Evolutionary conservation across 1,140 invertebrate genomes (phyloP), one percentile per base, ranked within the genome.

Genomic region (Magallana gigas): DNA sequence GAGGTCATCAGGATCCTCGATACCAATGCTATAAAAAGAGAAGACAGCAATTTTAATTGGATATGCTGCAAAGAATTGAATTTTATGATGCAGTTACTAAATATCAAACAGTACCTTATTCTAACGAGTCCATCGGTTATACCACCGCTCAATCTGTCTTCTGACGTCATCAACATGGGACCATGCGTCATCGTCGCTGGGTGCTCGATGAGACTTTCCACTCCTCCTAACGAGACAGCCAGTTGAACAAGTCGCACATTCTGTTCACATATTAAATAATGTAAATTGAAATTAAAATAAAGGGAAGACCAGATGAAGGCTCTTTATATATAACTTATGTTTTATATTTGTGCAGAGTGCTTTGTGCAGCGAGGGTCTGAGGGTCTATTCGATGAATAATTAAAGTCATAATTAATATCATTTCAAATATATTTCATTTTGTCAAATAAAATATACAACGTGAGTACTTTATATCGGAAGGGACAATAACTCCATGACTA

Each of bases 211-310:
- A 99, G 96, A 93, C 98, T 98, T 93, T 99, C 98, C 91, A 97
- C 98, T 80, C 98, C 98, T 80, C 99, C 99, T 57, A 99, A 95
- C 93, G 98, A 99, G 94, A 99, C 98, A 8, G 98, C 98, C 23
- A 99, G 94, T 1, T 96, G 96, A 91, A 99, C 92, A 14, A 95
- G 83, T 56, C 90, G 88, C 6, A 94, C 8, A 86, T 82, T 91
- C 93, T 94, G 80, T 11, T 62, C 68, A 82, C 29, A 58, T 23
- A 85, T 57, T 23, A 18, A 56, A 57, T n/a, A 14, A 64, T 3
- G 1, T 5, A 64, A 64, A 5, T 64, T 4, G n/a, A 48, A 2
- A 48, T 5, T 64, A 64, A 18, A 64, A 48, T 48, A 48, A 48
- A 48, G 36, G 5, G 36, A 48, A 4, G 36, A 48, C 36, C 36